Base-by-base conservation (phyloP, 2,888 invertebrate species). In the Agrypnus murinus region DNA sequence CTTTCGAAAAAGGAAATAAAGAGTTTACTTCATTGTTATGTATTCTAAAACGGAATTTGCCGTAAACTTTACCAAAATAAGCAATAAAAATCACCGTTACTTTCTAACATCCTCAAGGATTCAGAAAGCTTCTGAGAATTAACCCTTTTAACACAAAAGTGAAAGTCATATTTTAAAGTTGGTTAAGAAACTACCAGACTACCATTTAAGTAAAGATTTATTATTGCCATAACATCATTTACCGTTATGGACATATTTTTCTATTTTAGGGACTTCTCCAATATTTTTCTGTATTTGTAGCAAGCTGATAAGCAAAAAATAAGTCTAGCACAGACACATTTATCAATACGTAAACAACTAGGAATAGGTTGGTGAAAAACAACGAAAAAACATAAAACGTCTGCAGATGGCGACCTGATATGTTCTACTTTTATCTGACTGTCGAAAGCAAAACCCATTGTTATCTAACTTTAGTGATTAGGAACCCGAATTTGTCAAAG, bases 401-500 rank as follows among this genome's bases (percentile, higher is more conserved):
- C 74, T 72, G 71, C 75, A 75, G 75, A 75, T 75, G 75, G 71
- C 66, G 74, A 72, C 72, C n/a, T 75, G 75, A 75, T 75, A 75
- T 57, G 68, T 57, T 43, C 55, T 59, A 64, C 58, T 60, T 65
- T 65, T 68, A 69, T 70, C 65, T 67, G 58, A 68, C 72, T 53
- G 72, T 74, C 67, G 70, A 62, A 67, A 68, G 68, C 65, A 55
- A 25, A 60, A 38, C 48, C 70, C 68, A 74, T 74, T 74, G 74
- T 74, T 72, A 67, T 67, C 67, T 63, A 15, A 45, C 69, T 63
- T 69, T 60, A 40, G 64, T 70, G 60, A 70, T 73, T 73, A 67
- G 59, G 60, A 40, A 64, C 63, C 48, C 55, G 40, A 58, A 70
- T 60, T 67, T 62, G 57, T 71, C 62, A 62, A 68, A 71, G 58